Base-by-base conservation (phyloP, 2,888 invertebrate genomes). In the Callyntrura guangdongensis region DNA sequence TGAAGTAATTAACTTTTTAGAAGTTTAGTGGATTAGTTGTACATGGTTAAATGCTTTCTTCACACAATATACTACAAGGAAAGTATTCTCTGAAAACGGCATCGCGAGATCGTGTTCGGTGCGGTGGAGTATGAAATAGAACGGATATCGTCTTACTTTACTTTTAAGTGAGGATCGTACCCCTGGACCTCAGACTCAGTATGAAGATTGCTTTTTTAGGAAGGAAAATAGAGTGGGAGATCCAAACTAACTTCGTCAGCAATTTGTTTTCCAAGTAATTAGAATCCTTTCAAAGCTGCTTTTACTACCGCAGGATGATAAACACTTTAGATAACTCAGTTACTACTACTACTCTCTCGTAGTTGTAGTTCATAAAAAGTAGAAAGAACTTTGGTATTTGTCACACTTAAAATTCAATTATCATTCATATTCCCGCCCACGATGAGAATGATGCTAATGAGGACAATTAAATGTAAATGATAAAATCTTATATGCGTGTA, bases 381-480 rank as follows among this genome's bases (percentile, higher is more conserved):
- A n/a, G 53, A 77, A 49, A 36, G 36, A 86, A 86, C 64, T 64
- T 79, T n/a, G 6, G 36, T 79, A 79, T 79, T 79, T 79, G 64
- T 79, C 86, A 79, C 79, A 79, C 67, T 79, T 86, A 67, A 79
- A 79, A 79, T 67, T 12, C 67, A 22, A 86, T 86, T 86, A 79
- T 77, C n/a, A 36, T 77, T 49, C 53, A 53, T 77, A 25, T 53
- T 77, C 9, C 6, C 11, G 6, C 36, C 36, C 36, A 36, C 36
- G 36, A 4, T 36, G 47, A 45, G 12, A 36, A 17, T 69, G 36
- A 27, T 17, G 69, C 36, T 36, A 36, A 45, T 72, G n/a, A 67
- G 14, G 27, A n/a, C 67, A 9, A 67, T 67, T 67, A 67, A 27
- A 67, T 14, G 45, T 1, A 49, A 22, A 74, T 20, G 72, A 72